phyloP scores from a whole-genome alignment of 2,888 invertebrate species.

The Bibio marci region DNA sequence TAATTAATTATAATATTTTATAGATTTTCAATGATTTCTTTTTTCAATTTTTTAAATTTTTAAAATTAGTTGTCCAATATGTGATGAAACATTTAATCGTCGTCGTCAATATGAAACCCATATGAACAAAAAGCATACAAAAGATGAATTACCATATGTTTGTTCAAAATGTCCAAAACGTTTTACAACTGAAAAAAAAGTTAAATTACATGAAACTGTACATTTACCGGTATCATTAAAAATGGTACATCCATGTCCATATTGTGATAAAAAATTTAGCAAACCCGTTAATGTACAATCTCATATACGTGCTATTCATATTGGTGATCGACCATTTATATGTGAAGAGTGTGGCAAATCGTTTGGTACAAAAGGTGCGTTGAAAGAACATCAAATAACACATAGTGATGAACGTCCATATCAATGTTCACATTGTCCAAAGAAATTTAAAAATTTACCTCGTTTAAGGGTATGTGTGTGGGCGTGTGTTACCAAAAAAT shows the following conservation, averaged over 20 bases:
- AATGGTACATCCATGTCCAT: slow-evolving; percentile 15
- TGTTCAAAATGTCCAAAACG: slow-evolving; percentile 11
- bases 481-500: background rate
- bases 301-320: slow-evolving; percentile 17
- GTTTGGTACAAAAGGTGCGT: slow-evolving; percentile 30
- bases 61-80: slow-evolving; percentile 5
- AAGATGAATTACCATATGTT: slow-evolving; percentile 1
- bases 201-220: slow-evolving; percentile 12
- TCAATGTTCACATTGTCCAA: slow-evolving; percentile 26
- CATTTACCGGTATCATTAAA: slow-evolving; percentile 17
- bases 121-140: slow-evolving; percentile 6
- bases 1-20: too few species aligned
- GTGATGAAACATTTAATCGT: slow-evolving; percentile 7
- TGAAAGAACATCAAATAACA: slow-evolving; percentile 31
- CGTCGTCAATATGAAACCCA: slow-evolving; percentile 6
- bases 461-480: slow-evolving; percentile 15
- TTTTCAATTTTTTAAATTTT: too few species aligned
- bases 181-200: slow-evolving; percentile 10
- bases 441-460: slow-evolving; percentile 23
- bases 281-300: slow-evolving; percentile 10
- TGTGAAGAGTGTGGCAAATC: slow-evolving; percentile 32
- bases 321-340: slow-evolving; percentile 27
- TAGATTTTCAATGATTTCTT: too few species aligned
- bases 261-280: slow-evolving; percentile 7
- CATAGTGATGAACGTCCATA: slow-evolving; percentile 31